These are phyloP conservation scores for Ctena decussata DNA, from an alignment of 2,888 invertebrate genomes.

Conservation along the genomic window DNA sequence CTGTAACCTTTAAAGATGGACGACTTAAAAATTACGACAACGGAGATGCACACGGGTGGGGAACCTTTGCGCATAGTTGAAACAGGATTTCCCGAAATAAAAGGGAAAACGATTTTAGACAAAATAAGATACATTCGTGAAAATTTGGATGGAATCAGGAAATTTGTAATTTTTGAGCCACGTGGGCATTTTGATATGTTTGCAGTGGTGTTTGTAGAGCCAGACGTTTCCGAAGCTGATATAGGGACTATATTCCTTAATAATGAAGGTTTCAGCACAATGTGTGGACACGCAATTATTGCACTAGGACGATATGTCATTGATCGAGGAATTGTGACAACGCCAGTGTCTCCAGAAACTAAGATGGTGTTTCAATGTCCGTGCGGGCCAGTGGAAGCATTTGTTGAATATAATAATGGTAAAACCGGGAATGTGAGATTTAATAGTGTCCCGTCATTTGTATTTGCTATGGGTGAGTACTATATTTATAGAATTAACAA, in stretches of 20 bases:
- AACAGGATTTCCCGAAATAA: slow-evolving; percentile 80
- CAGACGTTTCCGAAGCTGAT: slow-evolving; percentile 81
- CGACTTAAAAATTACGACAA: slow-evolving; percentile 67
- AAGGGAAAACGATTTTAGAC: slow-evolving; percentile 83
- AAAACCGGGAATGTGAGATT: slow-evolving; percentile 82
- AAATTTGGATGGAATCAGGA: slow-evolving; percentile 81
- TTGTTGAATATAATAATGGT: slow-evolving; percentile 74
- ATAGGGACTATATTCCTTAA: slow-evolving; percentile 85
- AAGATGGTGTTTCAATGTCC: slow-evolving; percentile 85
- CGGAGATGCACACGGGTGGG: slow-evolving; percentile 87
- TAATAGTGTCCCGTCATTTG: slow-evolving; percentile 86
- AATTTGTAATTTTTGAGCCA: slow-evolving; percentile 86
- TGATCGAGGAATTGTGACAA: slow-evolving; percentile 76
- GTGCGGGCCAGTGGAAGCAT: slow-evolving; percentile 85
- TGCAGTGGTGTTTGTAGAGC: slow-evolving; percentile 84
- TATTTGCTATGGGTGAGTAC: slow-evolving; percentile 79
- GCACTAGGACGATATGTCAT: slow-evolving; percentile 84
- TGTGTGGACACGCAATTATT: slow-evolving; percentile 87
- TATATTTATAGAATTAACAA: too few relatives aligned
- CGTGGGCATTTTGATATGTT: slow-evolving; percentile 87
- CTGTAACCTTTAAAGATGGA: too few relatives aligned
- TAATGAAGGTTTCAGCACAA: slow-evolving; percentile 86
- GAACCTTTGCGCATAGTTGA: slow-evolving; percentile 86
- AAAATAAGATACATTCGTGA: slow-evolving; percentile 77
- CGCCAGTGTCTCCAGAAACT: slow-evolving; percentile 77